phyloP scores from a whole-genome alignment of 35 echinoderm and acorn worm genomes.

The Heliocidaris erythrogramma region DNA sequence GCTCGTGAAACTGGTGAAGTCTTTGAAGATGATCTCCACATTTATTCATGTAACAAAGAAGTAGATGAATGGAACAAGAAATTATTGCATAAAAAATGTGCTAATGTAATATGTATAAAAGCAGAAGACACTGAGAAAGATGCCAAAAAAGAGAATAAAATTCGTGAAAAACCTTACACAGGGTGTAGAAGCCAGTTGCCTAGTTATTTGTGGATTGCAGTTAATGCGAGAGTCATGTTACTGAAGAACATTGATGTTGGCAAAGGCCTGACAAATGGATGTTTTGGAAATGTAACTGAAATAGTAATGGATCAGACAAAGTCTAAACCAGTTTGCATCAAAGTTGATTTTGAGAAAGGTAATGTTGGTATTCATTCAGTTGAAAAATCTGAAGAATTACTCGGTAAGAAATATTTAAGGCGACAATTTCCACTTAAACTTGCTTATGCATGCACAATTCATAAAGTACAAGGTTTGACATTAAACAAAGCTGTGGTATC shows the following conservation, averaged over 20 bases:
- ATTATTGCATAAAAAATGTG: slow-evolving; percentile 50
- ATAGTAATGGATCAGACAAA: slow-evolving; percentile 28
- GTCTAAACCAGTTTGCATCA: background rate
- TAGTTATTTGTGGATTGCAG: slow-evolving; percentile 42
- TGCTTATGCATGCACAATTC: slow-evolving; percentile 56
- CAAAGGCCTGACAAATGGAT: slow-evolving; percentile 58
- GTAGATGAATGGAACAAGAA: slow-evolving; percentile 58
- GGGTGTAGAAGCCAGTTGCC: slow-evolving; percentile 15
- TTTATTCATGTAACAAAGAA: slow-evolving; percentile 58
- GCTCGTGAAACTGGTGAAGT: slow-evolving; percentile 29
- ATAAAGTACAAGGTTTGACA: slow-evolving; percentile 69
- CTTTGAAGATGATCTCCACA: slow-evolving; percentile 59
- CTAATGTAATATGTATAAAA: slow-evolving; percentile 42
- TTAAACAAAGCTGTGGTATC: slow-evolving; percentile 48
- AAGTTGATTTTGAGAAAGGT: slow-evolving; percentile 43
- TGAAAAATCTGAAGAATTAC: slow-evolving; percentile 10
- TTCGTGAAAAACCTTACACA: background rate
- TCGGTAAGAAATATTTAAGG: slow-evolving; percentile 31
- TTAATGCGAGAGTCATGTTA: slow-evolving; percentile 61
- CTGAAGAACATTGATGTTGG: slow-evolving; percentile 53
- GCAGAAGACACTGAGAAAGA: slow-evolving; percentile 47
- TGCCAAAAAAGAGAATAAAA: background rate
- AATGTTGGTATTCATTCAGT: slow-evolving; percentile 49
- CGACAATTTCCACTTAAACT: slow-evolving; percentile 61
- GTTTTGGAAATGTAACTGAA: slow-evolving; percentile 44